Conservation (phyloP, 2,797 vertebrate species). For the Heliangelus exortis region DNA sequence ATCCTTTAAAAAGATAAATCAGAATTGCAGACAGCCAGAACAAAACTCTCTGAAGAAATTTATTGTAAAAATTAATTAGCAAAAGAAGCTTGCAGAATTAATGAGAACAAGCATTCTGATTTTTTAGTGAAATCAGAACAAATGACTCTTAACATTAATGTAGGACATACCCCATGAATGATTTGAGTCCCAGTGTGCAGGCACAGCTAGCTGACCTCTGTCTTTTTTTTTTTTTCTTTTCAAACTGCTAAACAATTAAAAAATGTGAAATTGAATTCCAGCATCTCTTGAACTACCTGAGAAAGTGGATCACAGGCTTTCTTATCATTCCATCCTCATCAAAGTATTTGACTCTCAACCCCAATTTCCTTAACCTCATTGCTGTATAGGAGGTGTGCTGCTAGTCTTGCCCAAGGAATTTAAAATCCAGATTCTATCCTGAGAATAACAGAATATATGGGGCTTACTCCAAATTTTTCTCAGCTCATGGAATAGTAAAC, state of each 20-base stretch:
- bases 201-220: not conserved
- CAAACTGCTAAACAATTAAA: not conserved
- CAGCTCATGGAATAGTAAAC: not conserved
- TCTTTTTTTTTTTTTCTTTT: not conserved
- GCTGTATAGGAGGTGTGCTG: not conserved
- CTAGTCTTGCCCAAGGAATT: not conserved
- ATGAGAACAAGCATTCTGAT: slow-evolving; percentile 1
- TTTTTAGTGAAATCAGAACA: slow-evolving; percentile 55
- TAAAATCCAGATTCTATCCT: not conserved
- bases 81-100: slow-evolving; percentile 24
- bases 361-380: not conserved
- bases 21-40: not conserved
- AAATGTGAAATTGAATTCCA: not conserved
- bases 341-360: not conserved
- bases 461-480: not conserved
- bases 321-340: not conserved
- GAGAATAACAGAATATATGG: not conserved
- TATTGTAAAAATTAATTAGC: slow-evolving; percentile 60
- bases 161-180: slow-evolving; percentile 39
- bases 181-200: slow-evolving; percentile 22
- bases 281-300: not conserved
- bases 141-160: slow-evolving; percentile 46
- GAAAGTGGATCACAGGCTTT: not conserved
- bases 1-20: slow-evolving; percentile 22
- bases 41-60: slow-evolving; percentile 16